Base-by-base conservation (phyloP, 92 coral and sea anemone species). In the Hydrozoanthus gracilis region DNA sequence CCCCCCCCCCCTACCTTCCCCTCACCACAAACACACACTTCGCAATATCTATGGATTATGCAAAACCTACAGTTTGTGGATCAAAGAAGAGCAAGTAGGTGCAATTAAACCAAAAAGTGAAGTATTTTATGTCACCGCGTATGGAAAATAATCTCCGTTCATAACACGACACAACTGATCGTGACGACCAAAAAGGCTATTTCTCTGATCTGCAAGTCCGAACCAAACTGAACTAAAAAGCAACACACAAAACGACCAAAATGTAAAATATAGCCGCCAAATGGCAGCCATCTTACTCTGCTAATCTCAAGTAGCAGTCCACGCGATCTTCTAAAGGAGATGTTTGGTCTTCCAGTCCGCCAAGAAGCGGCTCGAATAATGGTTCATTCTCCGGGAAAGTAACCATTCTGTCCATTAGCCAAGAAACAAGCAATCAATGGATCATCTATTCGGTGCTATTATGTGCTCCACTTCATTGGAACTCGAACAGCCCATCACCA, bases 311-410 rank as follows among this genome's bases (percentile, higher is more conserved):
- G 75, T 64, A 80, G 46, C 85, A 47, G 85, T 80, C 85, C 3
- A 51, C 73, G 12, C 85, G 85, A 49, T 80, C 85, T 46, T 80
- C 85, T 17, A 47, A 62, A 20, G 85, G 85, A 3, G 85, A 51
- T 4, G 70, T 65, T 27, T 65, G 49, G 35, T 80, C 85, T 52
- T 80, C 85, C 74, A 80, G 39, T 16, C 84, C 46, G 55, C 84
- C 3, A 12, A 79, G 84, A 52, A 79, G 84, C 5, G 84, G 84
- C 73, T 79, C 84, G 64, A 79, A 79, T 48, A 64, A 73, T 49
- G 84, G 73, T n/a, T 79, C 84, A 4, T 79, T 17, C 73, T 79
- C 85, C 56, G 75, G 74, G 58, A 15, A 65, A 47, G 85, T 80
- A 44, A 80, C 85, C 85, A 80, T 80, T 65, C 52, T 79, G 14